Evolutionary conservation across 1,140 invertebrate genomes (phyloP), one percentile per base, ranked within the genome.

Genomic region (Megathymus violae): DNA sequence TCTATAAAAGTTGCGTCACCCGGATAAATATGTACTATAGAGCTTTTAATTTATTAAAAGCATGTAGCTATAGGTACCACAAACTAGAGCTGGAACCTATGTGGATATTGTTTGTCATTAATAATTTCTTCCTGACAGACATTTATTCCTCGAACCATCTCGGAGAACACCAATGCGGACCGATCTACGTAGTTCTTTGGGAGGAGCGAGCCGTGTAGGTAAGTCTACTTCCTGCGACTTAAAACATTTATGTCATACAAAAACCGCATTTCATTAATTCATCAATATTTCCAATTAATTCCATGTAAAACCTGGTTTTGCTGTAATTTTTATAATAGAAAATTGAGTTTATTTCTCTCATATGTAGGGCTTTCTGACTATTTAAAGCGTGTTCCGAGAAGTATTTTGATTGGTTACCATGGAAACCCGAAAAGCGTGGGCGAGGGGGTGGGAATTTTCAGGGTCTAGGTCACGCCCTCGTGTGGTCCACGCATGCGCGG

Each of bases 401-500:
- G 74, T 66, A 81, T 72, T 75, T 80, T 65, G 27, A 34, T n/a
- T 13, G 16, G 82, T 90, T 76, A 52, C 83, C 71, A 88, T 89
- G 73, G 79, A 14, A 74, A 90, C 80, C 14, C 36, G 67, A 67
- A 77, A 51, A 73, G 81, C 76, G 86, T 85, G 78, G 87, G 88
- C 80, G 76, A 79, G 72, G 73, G 82, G 88, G 85, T 83, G 82
- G 52, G 65, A 70, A 72, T 78, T 88, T 87, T 89, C 89, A 91
- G 85, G 91, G 91, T 92, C 91, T 92, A 91, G 91, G 91, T 92
- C 88, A 91, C 91, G 91, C 89, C 89, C 88, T 76, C 74, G 71
- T 44, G 44, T 19, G 27, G n/a, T 59, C 19, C 17, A 78, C 85
- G 85, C 84, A 75, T 74, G 83, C 84, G 85, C 80, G 80, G 76